Evolutionary conservation across 2,888 invertebrate species (phyloP), one percentile per base, ranked within the genome.

Genomic region (Uropetala carovei): DNA sequence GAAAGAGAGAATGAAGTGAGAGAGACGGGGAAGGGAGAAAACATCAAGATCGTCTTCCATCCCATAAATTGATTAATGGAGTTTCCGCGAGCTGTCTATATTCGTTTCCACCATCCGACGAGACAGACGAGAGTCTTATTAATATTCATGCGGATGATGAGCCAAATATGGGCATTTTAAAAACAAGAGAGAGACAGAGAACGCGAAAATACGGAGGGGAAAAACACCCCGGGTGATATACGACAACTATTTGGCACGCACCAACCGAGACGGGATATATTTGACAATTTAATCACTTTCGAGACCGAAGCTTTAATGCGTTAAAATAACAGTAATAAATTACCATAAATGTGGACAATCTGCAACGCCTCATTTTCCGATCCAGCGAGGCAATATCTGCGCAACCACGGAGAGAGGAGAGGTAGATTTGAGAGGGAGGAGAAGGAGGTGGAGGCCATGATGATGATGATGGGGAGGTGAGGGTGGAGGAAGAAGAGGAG

Each of bases 41-140:
- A 18, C 18, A n/a, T 18, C n/a, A 68, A 18, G 22, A 68, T 16
- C 43, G 43, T 68, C 68, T n/a, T 68, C 27, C 27, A 27, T 27
- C 75, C 75, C 75, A 75, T 75, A 75, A 75, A 75, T 22, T 75
- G 75, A 27, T 75, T 75, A 75, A 75, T 75, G 75, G 75, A 75
- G 75, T 75, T 75, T 27, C 75, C 75, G 75, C 75, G 75, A 27
- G 11, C 22, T 22, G 75, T 75, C 75, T 75, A 75, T 75, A 22
- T 75, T 75, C 75, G 75, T 75, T 75, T 75, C 22, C 75, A 22
- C 75, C 75, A 27, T 43, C 43, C 43, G 43, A 43, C 75, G 13
- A 27, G 27, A 68, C 9, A 68, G 68, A 75, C 18, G 68, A 68
- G n/a, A 22, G n/a, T 11, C 27, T 22, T 75, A 75, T 75, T 27